A percentile compares a stretch with the other conserved stretches of the same genome.
Evolutionary conservation across 2,888 invertebrate genomes (phyloP).

Genomic region (Thymelicus lineola): DNA sequence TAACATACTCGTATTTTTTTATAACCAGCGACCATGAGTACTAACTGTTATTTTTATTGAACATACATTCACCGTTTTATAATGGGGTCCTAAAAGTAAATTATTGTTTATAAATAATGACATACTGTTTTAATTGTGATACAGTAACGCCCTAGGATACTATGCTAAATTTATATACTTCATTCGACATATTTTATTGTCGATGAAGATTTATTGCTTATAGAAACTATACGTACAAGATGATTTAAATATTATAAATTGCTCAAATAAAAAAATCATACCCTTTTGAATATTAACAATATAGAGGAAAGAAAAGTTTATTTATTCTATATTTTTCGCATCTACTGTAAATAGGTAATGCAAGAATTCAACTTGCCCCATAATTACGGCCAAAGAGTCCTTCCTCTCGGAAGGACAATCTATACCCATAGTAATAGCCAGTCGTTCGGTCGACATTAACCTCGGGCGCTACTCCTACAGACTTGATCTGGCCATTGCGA

Average conservation of each 20-base stretch:
- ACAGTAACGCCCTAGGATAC: too few relatives aligned
- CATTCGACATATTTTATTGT: too few relatives aligned
- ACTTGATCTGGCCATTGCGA: constrained; percentile 59
- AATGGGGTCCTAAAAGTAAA: constrained; percentile 9
- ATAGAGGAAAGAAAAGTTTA: too few relatives aligned
- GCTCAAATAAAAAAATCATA: too few relatives aligned
- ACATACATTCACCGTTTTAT: constrained; percentile 24
- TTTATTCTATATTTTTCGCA: too few relatives aligned
- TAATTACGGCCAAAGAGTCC: not conserved
- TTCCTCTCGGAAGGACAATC: not conserved
- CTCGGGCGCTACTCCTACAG: constrained; percentile 60
- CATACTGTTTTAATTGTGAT: not conserved
- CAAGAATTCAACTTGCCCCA: too few relatives aligned
- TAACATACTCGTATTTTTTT: constrained; percentile 16
- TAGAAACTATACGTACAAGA: too few relatives aligned
- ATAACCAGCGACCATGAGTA: constrained; percentile 23
- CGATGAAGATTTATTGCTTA: too few relatives aligned
- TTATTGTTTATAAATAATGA: not conserved
- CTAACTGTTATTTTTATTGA: constrained; percentile 27
- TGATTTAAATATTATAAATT: too few relatives aligned
- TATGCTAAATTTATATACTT: too few relatives aligned
- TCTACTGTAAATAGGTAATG: too few relatives aligned
- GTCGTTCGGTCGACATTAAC: constrained; percentile 55
- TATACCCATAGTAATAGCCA: not conserved
- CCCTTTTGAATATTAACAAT: too few relatives aligned